These are phyloP conservation scores for Trialeurodes vaporariorum DNA, from an alignment of 1,140 invertebrate genomes.

Conservation along the genomic window DNA sequence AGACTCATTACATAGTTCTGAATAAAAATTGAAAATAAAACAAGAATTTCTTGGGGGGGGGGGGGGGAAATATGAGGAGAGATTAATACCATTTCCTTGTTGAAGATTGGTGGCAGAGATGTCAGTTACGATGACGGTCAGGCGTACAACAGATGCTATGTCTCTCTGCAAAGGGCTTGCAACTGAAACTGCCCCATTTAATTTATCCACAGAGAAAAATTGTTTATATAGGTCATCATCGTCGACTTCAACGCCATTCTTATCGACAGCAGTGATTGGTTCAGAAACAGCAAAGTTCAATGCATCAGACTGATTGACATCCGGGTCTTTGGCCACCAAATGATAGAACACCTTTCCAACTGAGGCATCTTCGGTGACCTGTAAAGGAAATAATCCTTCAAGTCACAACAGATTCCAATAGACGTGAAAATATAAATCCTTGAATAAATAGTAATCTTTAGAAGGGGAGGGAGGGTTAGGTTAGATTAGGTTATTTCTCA, in stretches of 20 bases:
- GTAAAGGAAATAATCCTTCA: no score
- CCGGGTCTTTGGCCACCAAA: conserved; percentile 67
- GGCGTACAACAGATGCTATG: conserved; percentile 54
- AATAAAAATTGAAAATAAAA: no score
- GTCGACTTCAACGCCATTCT: conserved; percentile 62
- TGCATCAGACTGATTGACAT: conserved; percentile 52
- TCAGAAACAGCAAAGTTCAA: conserved; percentile 59
- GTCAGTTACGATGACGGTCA: conserved; percentile 70
- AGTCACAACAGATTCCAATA: no score
- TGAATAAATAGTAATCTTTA: no score
- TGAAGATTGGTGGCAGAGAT: conserved; percentile 62
- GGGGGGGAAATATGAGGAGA: conserved; percentile 15
- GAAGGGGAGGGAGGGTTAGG: no score
- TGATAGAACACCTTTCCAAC: conserved; percentile 59
- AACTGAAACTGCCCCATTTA: conserved; percentile 60
- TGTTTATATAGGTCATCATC: conserved; percentile 36
- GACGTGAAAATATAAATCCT: no score
- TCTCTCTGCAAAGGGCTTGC: conserved; percentile 50
- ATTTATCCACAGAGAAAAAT: conserved; percentile 57
- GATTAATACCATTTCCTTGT: conserved; percentile 64
- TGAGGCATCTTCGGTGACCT: conserved; percentile 59
- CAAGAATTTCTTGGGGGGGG: no score
- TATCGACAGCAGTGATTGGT: conserved; percentile 62
- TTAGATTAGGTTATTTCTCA: no score
- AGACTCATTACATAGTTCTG: no score